Evolutionary conservation across 2,797 vertebrate species (phyloP).

Genomic region (Columba guinea): DNA sequence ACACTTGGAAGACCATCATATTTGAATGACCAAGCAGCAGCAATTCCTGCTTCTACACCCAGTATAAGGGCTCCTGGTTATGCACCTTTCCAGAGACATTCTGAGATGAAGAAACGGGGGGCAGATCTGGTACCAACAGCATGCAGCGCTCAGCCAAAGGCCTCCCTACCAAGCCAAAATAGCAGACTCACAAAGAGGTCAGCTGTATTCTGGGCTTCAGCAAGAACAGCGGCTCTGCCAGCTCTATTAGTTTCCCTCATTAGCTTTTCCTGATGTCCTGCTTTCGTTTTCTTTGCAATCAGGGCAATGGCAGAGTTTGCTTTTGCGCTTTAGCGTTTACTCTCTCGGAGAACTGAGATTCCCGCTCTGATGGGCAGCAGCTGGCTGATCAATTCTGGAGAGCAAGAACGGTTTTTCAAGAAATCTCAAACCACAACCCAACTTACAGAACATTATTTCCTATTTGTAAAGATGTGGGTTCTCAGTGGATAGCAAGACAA

Average conservation of each 20-base stretch:
- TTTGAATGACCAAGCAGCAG: not conserved
- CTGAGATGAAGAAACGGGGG: not conserved
- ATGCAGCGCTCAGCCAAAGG: not conserved
- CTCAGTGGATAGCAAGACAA: not conserved
- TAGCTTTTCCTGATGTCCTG: conserved; percentile 11
- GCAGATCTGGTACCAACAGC: not conserved
- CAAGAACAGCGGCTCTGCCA: not conserved
- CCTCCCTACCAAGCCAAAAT: not conserved
- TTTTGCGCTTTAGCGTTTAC: not conserved
- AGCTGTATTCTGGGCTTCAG: not conserved
- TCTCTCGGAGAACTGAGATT: not conserved
- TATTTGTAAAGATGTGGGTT: not conserved
- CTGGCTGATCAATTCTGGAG: not conserved
- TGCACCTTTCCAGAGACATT: not conserved
- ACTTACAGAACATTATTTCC: not conserved
- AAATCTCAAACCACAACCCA: not conserved
- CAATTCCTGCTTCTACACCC: not conserved
- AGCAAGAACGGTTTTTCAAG: not conserved
- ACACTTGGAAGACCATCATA: not conserved
- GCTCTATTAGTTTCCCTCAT: conserved; percentile 23
- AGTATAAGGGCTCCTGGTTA: not conserved
- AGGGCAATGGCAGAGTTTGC: not conserved
- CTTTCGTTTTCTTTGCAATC: conserved; percentile 18
- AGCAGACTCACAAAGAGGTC: not conserved
- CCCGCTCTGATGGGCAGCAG: not conserved